Evolutionary conservation across 2,113 vertebrate species (phyloP), one percentile per base, ranked within the genome.

Genomic region (Cyphomyrus plagiostoma): DNA sequence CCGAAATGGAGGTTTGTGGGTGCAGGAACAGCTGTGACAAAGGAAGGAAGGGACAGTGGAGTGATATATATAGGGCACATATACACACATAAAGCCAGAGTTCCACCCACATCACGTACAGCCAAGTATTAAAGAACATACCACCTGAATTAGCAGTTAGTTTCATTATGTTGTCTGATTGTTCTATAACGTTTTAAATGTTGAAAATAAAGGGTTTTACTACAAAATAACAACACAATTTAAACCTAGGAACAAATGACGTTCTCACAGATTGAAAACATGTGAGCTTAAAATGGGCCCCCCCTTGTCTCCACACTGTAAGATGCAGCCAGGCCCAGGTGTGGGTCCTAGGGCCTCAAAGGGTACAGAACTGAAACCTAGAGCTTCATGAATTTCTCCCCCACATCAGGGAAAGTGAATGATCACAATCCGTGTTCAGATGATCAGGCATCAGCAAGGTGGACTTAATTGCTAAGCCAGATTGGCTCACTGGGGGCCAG

Each of bases 1-100:
- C 97, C 96, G 90, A 99, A 99, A 46, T 94, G 92, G 84, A 99
- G 93, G 83, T 97, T 93, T 1, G 97, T 98, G 19, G 98, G 98
- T 35, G 98, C 95, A 89, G 98, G 98, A 10, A 99, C 97, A 86
- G 97, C 98, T 99, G 86, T 91, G n/a, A 23, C 11, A 82, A 21
- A 52, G 70, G 1, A 3, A 89, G 46, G 23, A 3, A 80, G 49
- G 30, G 19, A 62, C 10, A 62, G 17, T 3, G 26, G 35, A 21
- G 53, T 11, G 53, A 23, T 15, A 30, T n/a, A n/a, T n/a, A n/a
- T n/a, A n/a, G n/a, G n/a, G n/a, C n/a, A n/a, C n/a, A n/a, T n/a
- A n/a, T n/a, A n/a, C n/a, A n/a, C n/a, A n/a, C n/a, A n/a, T 11
- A 45, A 42, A 83, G 23, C 19, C 10, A 1, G 82, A 48, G 23